Base-by-base conservation (phyloP, 2,888 invertebrate genomes). In the Aproaerema taeniolella region DNA sequence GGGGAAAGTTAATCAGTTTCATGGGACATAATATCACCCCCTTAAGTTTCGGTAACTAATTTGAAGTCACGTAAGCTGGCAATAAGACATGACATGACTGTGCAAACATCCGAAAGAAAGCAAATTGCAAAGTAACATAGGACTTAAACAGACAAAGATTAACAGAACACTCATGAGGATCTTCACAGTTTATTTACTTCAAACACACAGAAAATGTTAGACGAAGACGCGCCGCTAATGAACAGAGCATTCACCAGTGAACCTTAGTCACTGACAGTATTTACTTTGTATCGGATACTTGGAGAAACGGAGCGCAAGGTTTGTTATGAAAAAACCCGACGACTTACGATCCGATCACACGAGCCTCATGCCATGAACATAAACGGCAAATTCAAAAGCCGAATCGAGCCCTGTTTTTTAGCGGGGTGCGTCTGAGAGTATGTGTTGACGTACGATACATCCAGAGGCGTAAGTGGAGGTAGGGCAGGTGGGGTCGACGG, bases 401-500 rank as follows among this genome's bases (percentile, higher is more conserved):
- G 20, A 36, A 25, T 5, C 7, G 44, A 57, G 61, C 61, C 55
- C 66, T 71, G 69, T 72, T 68, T 66, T 64, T 69, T 66, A 72
- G 66, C 69, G 64, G 57, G 52, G 51, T 56, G 57, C 55, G 46
- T 50, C 39, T 43, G 49, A 58, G 54, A 60, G 58, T 61, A 50
- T 52, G 50, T 66, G 61, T 63, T 66, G 67, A 87, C 87, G 77
- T 87, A 87, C 87, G 87, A 85, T 87, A 86, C 87, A 87, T 87
- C 87, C 87, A 87, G 81, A 87, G 82, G 79, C 87, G 87, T 79
- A 87, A 87, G 85, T 87, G 87, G 78, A 87, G 86, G 69, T 85
- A 87, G 68, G 87, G 87, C 86, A 87, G 85, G 77, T 87, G 87
- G 77, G 87, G 87, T 70, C 87, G 71, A 53, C 87, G 80, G 73